Evolutionary conservation across 2,888 invertebrate species (phyloP).

Genomic region (Drosophila leonis): DNA sequence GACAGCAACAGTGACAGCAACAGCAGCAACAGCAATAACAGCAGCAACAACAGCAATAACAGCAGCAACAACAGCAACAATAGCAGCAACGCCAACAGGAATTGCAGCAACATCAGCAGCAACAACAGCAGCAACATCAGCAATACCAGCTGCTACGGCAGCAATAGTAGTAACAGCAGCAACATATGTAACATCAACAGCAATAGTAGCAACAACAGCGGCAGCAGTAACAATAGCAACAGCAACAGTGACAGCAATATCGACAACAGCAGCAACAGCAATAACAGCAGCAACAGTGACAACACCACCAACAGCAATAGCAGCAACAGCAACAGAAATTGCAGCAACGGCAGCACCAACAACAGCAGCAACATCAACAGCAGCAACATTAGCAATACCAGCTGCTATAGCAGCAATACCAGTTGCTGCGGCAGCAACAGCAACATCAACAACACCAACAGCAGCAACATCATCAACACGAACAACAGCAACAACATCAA

Average conservation of each 20-base stretch:
- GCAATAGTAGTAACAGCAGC: not conserved
- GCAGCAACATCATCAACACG: not conserved
- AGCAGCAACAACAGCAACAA: not conserved
- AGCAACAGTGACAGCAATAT: slow-evolving; percentile 7
- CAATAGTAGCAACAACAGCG: not conserved
- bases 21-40: not conserved
- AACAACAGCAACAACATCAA: not conserved
- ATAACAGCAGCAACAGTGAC: slow-evolving; percentile 5
- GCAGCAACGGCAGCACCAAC: not conserved
- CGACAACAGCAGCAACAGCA: slow-evolving; percentile 55
- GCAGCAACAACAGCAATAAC: no score
- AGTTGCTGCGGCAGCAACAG: not conserved
- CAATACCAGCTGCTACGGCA: not conserved
- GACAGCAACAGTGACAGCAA: not conserved
- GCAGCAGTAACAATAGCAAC: not conserved
- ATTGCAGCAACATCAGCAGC: not conserved
- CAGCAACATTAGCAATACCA: not conserved
- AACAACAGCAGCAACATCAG: not conserved
- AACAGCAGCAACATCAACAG: not conserved
- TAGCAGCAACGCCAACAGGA: not conserved
- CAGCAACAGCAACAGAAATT: not conserved
- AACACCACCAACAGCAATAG: not conserved
- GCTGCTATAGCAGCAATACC: not conserved
- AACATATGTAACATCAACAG: not conserved
- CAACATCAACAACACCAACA: not conserved